Percentiles rank a stretch among this genome's conserved stretches.
Evolutionary conservation across 2,888 invertebrate species (phyloP).

Genomic region (Gastracanthus pulcherrimus): DNA sequence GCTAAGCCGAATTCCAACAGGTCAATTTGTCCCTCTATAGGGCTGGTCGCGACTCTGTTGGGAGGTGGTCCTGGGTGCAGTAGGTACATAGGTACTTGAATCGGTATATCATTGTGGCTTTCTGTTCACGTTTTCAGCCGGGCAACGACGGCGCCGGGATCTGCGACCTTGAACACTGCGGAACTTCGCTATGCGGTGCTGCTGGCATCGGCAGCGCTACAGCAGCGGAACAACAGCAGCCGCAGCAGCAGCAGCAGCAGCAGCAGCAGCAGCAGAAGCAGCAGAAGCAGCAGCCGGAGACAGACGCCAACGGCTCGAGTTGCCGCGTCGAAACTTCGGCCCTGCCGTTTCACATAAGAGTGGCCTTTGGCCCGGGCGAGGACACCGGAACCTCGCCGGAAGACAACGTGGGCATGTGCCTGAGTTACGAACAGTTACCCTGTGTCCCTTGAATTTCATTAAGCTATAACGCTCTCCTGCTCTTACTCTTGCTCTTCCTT

Average conservation of each 20-base stretch:
- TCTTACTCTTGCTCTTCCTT: neutral
- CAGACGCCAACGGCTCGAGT: slow-evolving; percentile 70
- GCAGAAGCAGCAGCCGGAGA: neutral
- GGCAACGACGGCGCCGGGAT: slow-evolving; percentile 81
- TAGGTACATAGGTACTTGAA: neutral
- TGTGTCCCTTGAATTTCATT: slow-evolving; percentile 78
- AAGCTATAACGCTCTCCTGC: neutral
- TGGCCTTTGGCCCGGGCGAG: slow-evolving; percentile 87
- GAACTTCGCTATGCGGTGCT: slow-evolving; percentile 83
- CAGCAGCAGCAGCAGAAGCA: neutral
- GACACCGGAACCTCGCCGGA: slow-evolving; percentile 82
- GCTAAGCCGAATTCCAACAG: slow-evolving; percentile 50
- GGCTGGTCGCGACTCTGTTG: neutral
- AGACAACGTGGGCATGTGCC: slow-evolving; percentile 90
- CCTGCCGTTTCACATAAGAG: slow-evolving; percentile 87
- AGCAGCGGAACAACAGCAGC: neutral
- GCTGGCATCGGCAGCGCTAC: neutral
- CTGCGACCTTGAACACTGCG: slow-evolving; percentile 90
- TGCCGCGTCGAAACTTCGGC: slow-evolving; percentile 88
- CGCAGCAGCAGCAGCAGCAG: neutral
- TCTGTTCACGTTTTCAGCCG: slow-evolving; percentile 77
- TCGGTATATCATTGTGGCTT: neutral
- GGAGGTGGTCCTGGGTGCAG: neutral
- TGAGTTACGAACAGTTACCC: slow-evolving; percentile 85
- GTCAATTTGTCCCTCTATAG: slow-evolving; percentile 42